phyloP scores from a whole-genome alignment of 2,113 vertebrate species.

The Mus spicilegus region DNA sequence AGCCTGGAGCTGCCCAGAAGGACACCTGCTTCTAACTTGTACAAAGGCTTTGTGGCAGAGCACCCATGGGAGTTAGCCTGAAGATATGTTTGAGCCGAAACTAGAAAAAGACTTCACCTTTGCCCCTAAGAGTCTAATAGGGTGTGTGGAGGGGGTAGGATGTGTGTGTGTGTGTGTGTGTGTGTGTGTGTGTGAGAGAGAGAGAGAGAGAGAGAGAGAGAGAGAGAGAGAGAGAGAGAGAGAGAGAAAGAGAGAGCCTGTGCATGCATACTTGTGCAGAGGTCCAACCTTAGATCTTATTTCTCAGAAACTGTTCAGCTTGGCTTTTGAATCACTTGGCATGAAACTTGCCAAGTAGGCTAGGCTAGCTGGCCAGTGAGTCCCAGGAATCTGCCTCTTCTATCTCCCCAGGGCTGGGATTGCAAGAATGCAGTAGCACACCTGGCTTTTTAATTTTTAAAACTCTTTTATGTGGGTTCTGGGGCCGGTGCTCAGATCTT shows the following conservation, averaged over 20 bases:
- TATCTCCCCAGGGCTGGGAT: not conserved
- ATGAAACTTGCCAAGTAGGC: not conserved
- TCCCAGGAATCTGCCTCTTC: not conserved
- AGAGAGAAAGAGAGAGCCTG: not conserved
- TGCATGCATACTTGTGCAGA: not conserved
- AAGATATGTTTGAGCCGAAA: not conserved
- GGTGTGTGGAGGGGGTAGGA: not conserved
- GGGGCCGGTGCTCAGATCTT: not conserved
- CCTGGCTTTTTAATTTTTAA: not conserved
- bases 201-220: too few species aligned
- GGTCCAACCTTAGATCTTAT: not conserved
- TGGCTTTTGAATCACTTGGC: not conserved
- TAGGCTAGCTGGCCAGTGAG: too few species aligned
- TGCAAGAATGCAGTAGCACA: not conserved
- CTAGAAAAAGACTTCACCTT: not conserved
- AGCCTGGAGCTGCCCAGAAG: not conserved
- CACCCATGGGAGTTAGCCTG: not conserved
- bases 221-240: too few species aligned
- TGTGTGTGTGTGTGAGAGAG: too few species aligned
- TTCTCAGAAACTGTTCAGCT: not conserved
- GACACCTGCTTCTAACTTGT: not conserved
- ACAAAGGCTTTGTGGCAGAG: not conserved
- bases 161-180: too few species aligned
- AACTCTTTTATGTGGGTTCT: not conserved
- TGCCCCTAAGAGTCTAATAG: not conserved